Evolutionary conservation across 2,797 vertebrate species (phyloP), one percentile per base, ranked within the genome.

Genomic region (Gymnopithys bicolor): DNA sequence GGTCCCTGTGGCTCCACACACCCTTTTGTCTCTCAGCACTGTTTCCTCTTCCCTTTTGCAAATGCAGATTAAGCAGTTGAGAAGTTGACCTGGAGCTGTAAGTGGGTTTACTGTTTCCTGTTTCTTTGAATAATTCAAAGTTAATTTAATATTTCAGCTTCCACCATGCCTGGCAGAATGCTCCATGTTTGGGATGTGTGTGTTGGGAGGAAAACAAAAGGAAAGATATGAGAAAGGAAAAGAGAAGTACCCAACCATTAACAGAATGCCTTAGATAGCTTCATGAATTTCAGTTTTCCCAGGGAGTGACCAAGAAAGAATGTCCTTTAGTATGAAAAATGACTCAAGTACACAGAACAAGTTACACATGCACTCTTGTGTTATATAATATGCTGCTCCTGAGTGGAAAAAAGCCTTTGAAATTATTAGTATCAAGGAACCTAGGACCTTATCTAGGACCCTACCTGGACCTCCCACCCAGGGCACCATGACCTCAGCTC

Each of bases 111-210:
- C 39, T 91, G 13, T 78, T 90, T 52, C 33, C 13, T 23, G 5
- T 82, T 89, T 64, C 66, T 86, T 93, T 69, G 24, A 82, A 41
- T 58, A 62, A 83, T 76, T 93, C n/a, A 81, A 78, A 76, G n/a
- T 23, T 3, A 81, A 48, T 78, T 71, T 64, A 86, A 5, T 87
- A 73, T 58, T 90, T 92, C 21, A 41, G 21, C 51, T 93, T 76
- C 48, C 66, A 25, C 48, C 22, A n/a, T 13, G 6, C 16, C 81
- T 1, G 0, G 49, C 45, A 81, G 49, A 83, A 39, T 62, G 53
- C 14, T 77, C 15, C 15, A 8, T 35, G 39, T 43, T 59, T 90
- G 58, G 49, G 45, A 70, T 8, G 9, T 74, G 12, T 66, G 14
- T 62, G 13, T 7, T 55, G 13, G 28, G 56, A 74, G 35, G 37